Percentiles rank a stretch among this genome's conserved stretches.
Conservation (phyloP, 2,113 vertebrate genomes). For the Sapajus apella region DNA sequence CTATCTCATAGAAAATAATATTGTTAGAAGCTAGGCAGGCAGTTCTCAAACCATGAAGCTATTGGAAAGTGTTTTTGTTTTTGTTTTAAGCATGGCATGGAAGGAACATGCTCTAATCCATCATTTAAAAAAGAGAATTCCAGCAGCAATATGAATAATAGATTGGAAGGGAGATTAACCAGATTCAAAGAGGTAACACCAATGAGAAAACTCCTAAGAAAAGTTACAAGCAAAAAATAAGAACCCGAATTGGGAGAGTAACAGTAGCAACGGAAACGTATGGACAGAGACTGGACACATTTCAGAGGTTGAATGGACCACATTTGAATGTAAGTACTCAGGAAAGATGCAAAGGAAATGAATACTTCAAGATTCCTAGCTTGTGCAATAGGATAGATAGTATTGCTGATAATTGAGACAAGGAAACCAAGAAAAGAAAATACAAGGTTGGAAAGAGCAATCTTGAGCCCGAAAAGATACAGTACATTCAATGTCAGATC, state of each 20-base stretch:
- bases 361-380: background rate
- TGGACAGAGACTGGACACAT: background rate
- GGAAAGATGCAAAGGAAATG: background rate
- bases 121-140: conserved; percentile 1
- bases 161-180: background rate
- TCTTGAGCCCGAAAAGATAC: background rate
- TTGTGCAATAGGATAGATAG: background rate
- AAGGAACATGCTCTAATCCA: background rate
- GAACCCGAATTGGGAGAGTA: background rate
- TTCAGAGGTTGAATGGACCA: background rate
- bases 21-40: background rate
- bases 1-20: background rate
- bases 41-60: background rate
- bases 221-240: conserved; percentile 5
- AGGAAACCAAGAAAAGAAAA: background rate
- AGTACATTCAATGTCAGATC: background rate
- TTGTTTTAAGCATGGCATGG: background rate
- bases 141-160: background rate
- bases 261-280: background rate
- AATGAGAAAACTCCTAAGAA: conserved; percentile 20
- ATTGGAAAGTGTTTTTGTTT: background rate
- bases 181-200: background rate
- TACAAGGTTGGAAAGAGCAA: background rate
- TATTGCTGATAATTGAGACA: background rate
- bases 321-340: background rate